A percentile compares a stretch with the other conserved stretches of the same genome.
phyloP scores from a whole-genome alignment of 2,113 vertebrate genomes.

The Sinocyclocheilus anophthalmus region DNA sequence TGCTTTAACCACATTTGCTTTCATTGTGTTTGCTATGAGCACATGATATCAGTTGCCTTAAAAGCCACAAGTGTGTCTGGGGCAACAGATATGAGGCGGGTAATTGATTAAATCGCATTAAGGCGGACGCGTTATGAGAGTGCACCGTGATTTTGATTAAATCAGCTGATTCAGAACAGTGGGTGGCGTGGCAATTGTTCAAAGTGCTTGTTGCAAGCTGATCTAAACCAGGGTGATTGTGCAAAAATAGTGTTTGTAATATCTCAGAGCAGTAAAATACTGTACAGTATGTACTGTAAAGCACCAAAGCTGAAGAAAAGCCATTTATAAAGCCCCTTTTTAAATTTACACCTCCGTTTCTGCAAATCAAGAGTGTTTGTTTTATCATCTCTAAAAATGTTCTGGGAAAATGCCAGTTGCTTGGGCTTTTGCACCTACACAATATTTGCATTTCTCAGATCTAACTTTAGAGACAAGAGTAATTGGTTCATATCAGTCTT shows the following conservation, averaged over 20 bases:
- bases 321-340: not conserved
- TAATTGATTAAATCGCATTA: conserved; percentile 1
- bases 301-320: not conserved
- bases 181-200: not conserved
- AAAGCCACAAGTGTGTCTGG: conserved; percentile 24
- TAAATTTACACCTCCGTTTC: too few relatives aligned
- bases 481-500: conserved; percentile 6
- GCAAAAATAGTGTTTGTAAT: not conserved
- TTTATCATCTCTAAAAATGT: conserved; percentile 10
- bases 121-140: not conserved
- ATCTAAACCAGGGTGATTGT: not conserved
- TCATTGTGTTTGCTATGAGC: conserved; percentile 1
- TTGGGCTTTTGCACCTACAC: conserved; percentile 29
- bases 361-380: conserved; percentile 4
- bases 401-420: not conserved
- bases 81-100: not conserved
- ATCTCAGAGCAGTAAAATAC: not conserved
- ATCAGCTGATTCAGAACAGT: not conserved
- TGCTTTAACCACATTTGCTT: conserved; percentile 16
- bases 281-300: not conserved
- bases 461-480: conserved; percentile 18
- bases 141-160: not conserved
- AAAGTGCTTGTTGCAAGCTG: not conserved
- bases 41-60: conserved; percentile 23
- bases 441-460: conserved; percentile 28